Evolutionary conservation across 2,888 invertebrate genomes (phyloP), one percentile per base, ranked within the genome.

Genomic region (Andricus quercusramuli): DNA sequence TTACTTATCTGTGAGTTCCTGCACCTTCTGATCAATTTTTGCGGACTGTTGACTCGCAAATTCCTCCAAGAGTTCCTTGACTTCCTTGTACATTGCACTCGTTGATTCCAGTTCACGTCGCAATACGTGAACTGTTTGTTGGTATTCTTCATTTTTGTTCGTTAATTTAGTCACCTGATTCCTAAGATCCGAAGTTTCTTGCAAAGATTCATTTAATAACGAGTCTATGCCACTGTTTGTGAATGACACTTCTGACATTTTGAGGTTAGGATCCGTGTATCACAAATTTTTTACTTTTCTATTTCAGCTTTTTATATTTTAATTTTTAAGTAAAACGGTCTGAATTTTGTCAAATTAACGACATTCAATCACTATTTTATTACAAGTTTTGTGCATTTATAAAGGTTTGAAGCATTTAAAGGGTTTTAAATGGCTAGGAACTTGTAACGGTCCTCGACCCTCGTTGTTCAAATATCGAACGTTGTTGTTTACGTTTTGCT

Each of bases 61-160:
- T 22, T 66, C 41, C 51, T 82, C 81, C 64, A 76, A 56, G 64
- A 70, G 79, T 65, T 84, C 81, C 17, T 68, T 74, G 22, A 78
- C 29, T 76, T 84, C 82, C 22, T 77, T 51, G 32, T 80, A 68
- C 47, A 80, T 66, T 25, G 79, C 80, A 22, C 79, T 62, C 20
- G 79, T 70, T 1, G 32, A 74, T 29, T 82, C 68, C 41, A 84
- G 44, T 78, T 82, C 82, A 32, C 84, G 78, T 20, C 78, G 82
- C 41, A 84, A 79, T 62, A 80, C 74, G 41, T 83, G 80, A 64
- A 79, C 56, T 74, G 78, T 56, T 78, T 83, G 83, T 70, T 82
- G 78, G 20, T 79, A 77, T 70, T 81, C 44, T 56, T 83, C 83
- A 79, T 81, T 82, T 79, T 80, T 79, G 32, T 44, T 81, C 15